phyloP scores from a whole-genome alignment of 2,888 invertebrate species.

The Cephus sareptanus region DNA sequence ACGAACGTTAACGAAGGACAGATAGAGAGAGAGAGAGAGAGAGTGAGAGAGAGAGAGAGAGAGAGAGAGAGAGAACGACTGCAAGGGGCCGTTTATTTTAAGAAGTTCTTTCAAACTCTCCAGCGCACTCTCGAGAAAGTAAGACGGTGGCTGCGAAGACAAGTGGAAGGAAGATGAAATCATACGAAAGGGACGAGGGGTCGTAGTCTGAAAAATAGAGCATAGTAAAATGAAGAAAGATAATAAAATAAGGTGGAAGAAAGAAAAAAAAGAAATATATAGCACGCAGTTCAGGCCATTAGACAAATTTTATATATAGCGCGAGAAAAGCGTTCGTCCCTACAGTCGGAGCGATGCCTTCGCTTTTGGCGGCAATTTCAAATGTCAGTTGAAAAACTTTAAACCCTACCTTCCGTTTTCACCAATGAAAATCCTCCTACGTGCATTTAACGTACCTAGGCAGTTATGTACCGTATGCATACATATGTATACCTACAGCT shows the following conservation, averaged over 20 bases:
- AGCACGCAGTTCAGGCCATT: constrained; percentile 50
- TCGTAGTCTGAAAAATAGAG: constrained; percentile 5
- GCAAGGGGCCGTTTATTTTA: constrained; percentile 53
- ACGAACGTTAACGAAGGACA: too few species aligned
- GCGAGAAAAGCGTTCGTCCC: constrained; percentile 26
- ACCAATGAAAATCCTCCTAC: too few species aligned
- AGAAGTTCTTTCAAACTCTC: constrained; percentile 56
- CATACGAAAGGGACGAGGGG: constrained; percentile 23
- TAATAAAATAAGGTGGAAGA: constrained; percentile 18
- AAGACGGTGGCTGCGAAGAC: constrained; percentile 16
- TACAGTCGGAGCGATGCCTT: too few species aligned
- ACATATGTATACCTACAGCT: too few species aligned
- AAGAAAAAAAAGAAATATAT: constrained; percentile 14
- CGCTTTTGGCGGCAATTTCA: too few species aligned
- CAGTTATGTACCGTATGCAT: too few species aligned
- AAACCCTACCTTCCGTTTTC: too few species aligned
- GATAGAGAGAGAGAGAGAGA: too few species aligned
- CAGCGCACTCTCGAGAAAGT: constrained; percentile 26
- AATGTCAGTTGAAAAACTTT: too few species aligned
- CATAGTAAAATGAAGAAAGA: constrained; percentile 35
- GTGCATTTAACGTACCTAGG: too few species aligned
- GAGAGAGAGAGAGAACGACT: too few species aligned
- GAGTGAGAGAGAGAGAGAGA: too few species aligned
- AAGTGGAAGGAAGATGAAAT: constrained; percentile 25
- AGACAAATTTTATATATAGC: constrained; percentile 62